Percentiles rank a stretch among this genome's conserved stretches.
Conservation (phyloP, 2,113 vertebrate genomes). For the Platichthys stellatus region DNA sequence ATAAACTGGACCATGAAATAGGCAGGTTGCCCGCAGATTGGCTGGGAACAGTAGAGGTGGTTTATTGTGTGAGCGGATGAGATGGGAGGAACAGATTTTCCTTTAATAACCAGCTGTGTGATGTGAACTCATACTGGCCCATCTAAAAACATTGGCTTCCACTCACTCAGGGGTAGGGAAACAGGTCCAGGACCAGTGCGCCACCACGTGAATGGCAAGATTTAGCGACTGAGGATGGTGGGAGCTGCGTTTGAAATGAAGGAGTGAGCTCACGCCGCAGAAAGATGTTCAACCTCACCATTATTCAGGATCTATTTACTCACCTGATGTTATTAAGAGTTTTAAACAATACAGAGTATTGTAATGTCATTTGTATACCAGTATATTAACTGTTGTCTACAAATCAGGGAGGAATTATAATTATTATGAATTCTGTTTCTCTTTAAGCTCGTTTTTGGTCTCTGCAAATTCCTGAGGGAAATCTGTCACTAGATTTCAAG, state of each 20-base stretch:
- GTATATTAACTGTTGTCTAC: background rate
- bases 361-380: background rate
- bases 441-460: background rate
- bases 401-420: too few species aligned
- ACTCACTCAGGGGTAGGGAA: background rate
- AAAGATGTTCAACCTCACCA: constrained; percentile 3
- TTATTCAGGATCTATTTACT: background rate
- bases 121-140: constrained; percentile 48
- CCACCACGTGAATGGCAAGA: constrained; percentile 55
- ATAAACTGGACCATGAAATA: constrained; percentile 69
- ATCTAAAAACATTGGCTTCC: constrained; percentile 56
- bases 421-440: background rate
- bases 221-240: constrained; percentile 24
- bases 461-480: background rate
- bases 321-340: background rate
- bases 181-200: background rate
- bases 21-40: constrained; percentile 48
- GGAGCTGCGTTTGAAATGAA: constrained; percentile 36
- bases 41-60: constrained; percentile 29
- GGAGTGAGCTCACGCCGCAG: constrained; percentile 18
- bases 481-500: background rate
- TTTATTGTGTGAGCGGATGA: constrained; percentile 59
- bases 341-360: too few species aligned
- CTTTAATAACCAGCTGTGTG: constrained; percentile 71
- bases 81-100: constrained; percentile 60